These are phyloP conservation scores for Rattus rattus DNA, from an alignment of 2,113 vertebrate species.

Conservation along the genomic window DNA sequence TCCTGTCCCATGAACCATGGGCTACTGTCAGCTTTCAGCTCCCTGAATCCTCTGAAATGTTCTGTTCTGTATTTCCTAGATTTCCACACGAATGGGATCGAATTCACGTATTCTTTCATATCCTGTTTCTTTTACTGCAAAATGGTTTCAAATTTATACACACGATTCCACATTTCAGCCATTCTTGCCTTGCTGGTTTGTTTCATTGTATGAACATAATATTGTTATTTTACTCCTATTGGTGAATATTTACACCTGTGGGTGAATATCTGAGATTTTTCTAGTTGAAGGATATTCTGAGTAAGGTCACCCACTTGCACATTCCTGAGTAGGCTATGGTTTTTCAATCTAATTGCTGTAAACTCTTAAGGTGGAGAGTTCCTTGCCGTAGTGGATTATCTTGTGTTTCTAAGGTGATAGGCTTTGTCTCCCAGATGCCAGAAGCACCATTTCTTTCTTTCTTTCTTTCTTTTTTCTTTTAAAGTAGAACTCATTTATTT, in stretches of 20 bases:
- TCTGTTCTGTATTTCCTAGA: slow-evolving; percentile 2
- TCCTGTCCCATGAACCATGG: neutral
- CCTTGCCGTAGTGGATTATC: neutral
- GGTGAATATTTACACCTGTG: neutral
- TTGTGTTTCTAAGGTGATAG: neutral
- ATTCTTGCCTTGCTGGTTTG: neutral
- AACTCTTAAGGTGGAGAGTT: neutral
- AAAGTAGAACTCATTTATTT: too few species aligned
- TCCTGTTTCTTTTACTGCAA: neutral
- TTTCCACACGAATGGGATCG: neutral
- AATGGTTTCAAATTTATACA: neutral
- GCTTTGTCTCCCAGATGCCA: neutral
- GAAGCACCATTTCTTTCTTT: neutral
- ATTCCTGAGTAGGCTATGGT: neutral
- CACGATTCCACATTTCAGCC: neutral
- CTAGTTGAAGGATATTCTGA: neutral
- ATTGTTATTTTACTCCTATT: slow-evolving; percentile 3
- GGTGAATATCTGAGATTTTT: neutral
- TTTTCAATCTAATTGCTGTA: neutral
- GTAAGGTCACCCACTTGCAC: neutral
- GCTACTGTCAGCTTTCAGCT: neutral
- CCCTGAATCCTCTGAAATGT: neutral
- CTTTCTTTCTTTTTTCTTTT: too few species aligned
- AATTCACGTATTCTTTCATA: neutral
- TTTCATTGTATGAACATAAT: neutral